A percentile compares a stretch with the other conserved stretches of the same genome.
These are phyloP conservation scores for Drosophila erecta DNA, from an alignment of 1,140 invertebrate species.

Conservation along the genomic window DNA sequence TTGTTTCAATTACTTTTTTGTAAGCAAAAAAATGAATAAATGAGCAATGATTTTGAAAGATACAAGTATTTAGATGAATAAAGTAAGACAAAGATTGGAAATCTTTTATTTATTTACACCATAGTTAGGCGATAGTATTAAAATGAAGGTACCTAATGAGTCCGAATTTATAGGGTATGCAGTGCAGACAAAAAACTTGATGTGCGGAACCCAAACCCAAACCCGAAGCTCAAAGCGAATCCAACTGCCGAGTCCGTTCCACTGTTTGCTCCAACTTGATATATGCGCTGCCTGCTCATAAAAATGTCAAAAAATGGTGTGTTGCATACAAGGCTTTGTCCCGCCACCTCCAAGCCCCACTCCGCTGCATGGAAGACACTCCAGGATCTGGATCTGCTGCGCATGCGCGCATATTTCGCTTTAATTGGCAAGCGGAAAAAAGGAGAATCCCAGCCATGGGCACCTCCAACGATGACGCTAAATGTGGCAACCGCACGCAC, in stretches of 20 bases:
- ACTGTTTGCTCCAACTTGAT: constrained; percentile 76
- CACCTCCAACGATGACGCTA: constrained; percentile 80
- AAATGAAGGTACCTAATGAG: background rate
- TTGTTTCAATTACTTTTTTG: too few relatives aligned
- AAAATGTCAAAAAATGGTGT: constrained; percentile 84
- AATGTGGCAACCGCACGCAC: constrained; percentile 75
- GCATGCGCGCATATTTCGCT: constrained; percentile 81
- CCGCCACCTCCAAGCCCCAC: constrained; percentile 16
- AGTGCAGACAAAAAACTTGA: constrained; percentile 43
- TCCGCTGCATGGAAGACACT: constrained; percentile 27
- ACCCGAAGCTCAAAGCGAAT: constrained; percentile 16
- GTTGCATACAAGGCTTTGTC: constrained; percentile 68
- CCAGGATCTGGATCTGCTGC: constrained; percentile 44
- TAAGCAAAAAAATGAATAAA: too few relatives aligned
- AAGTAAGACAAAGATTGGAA: too few relatives aligned
- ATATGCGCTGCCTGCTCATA: constrained; percentile 84
- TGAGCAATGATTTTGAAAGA: too few relatives aligned
- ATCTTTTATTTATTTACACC: too few relatives aligned
- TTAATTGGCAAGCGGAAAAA: constrained; percentile 74
- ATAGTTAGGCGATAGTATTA: background rate
- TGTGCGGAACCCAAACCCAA: constrained; percentile 46
- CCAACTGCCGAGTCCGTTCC: constrained; percentile 39
- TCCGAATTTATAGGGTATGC: constrained; percentile 1
- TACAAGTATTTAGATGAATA: too few relatives aligned
- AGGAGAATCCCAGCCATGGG: constrained; percentile 21